Conservation (phyloP, 2,888 invertebrate genomes). For the Tetragnatha montana region DNA sequence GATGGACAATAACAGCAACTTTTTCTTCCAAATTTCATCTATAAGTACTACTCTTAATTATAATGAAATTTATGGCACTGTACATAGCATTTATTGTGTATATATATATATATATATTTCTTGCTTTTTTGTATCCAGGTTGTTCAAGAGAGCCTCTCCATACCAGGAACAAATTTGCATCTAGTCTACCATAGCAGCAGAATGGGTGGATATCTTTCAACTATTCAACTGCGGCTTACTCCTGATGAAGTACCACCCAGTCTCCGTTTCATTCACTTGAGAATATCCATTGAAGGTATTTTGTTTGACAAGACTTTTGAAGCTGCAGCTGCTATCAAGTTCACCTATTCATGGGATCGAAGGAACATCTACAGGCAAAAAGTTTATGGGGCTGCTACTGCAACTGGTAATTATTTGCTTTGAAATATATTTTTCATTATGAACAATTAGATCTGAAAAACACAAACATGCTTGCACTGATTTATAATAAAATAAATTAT, state of each 20-base stretch:
- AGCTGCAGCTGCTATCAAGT: constrained; percentile 95
- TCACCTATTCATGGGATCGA: constrained; percentile 98
- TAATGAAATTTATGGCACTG: neutral
- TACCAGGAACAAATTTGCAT: constrained; percentile 94
- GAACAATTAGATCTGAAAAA: neutral
- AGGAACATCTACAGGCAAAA: constrained; percentile 88
- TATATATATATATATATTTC: too few relatives aligned
- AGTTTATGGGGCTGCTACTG: constrained; percentile 77
- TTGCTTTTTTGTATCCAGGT: constrained; percentile 81
- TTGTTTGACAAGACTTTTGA: constrained; percentile 94
- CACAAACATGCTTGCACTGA: too few relatives aligned
- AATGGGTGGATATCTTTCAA: constrained; percentile 94
- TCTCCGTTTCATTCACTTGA: constrained; percentile 91
- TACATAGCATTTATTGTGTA: too few relatives aligned
- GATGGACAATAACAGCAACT: too few relatives aligned
- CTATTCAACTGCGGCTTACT: constrained; percentile 92
- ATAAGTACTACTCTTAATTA: neutral
- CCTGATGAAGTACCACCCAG: constrained; percentile 86
- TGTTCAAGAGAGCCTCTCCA: constrained; percentile 95
- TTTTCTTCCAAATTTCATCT: neutral
- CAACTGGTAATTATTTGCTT: constrained; percentile 75
- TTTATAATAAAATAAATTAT: too few relatives aligned
- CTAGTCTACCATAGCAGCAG: constrained; percentile 97
- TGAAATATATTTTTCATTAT: neutral
- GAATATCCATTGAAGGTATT: constrained; percentile 89